A percentile compares a stretch with the other conserved stretches of the same genome.
phyloP scores from a whole-genome alignment of 2,797 vertebrate genomes.

The Xiphophorus birchmanni region DNA sequence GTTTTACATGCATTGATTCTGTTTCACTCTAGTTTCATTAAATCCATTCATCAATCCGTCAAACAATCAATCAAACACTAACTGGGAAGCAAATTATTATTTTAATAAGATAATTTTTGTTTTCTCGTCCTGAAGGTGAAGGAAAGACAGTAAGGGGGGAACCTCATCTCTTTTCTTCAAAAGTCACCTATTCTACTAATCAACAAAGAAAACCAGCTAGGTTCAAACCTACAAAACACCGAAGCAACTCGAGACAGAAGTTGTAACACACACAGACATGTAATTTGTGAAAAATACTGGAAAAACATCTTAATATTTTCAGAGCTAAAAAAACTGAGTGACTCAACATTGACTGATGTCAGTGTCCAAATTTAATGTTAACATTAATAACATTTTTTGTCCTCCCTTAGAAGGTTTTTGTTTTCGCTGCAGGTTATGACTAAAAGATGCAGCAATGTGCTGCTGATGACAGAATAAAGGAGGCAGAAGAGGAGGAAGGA shows the following conservation, averaged over 20 bases:
- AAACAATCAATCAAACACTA: too few species aligned
- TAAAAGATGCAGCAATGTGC: slow-evolving; percentile 50
- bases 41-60: neutral
- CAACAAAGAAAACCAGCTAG: neutral
- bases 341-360: slow-evolving; percentile 49
- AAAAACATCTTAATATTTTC: slow-evolving; percentile 10
- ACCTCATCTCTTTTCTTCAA: neutral
- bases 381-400: slow-evolving; percentile 14
- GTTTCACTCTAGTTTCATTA: too few species aligned
- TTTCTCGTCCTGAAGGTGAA: neutral
- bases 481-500: slow-evolving; percentile 25
- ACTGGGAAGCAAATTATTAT: neutral
- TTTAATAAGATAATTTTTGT: neutral
- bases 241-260: neutral
- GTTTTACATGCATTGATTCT: neutral
- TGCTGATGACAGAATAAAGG: slow-evolving; percentile 33
- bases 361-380: slow-evolving; percentile 27
- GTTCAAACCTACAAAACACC: neutral
- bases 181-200: neutral
- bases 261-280: neutral
- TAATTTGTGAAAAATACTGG: neutral
- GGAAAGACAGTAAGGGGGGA: neutral
- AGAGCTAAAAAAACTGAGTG: slow-evolving; percentile 16
- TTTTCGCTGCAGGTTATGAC: slow-evolving; percentile 50
- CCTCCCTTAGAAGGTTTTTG: slow-evolving; percentile 12